Evolutionary conservation across 1,140 invertebrate species (phyloP), one percentile per base, ranked within the genome.

Genomic region (Bombus haemorrhoidalis): DNA sequence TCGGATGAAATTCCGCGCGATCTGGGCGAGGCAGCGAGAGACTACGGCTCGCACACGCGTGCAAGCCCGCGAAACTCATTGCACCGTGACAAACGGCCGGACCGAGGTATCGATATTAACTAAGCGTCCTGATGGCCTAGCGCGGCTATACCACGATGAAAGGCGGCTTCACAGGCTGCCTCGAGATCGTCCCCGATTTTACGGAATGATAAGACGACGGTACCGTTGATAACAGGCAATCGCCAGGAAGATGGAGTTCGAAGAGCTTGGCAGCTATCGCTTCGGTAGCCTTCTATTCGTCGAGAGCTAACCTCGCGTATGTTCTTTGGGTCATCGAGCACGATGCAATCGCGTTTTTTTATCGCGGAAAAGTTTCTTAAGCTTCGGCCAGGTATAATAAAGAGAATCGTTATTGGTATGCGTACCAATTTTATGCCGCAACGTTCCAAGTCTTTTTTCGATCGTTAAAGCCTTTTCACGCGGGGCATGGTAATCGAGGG

Each of bases 71-170:
- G 83, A 85, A 80, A 80, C 83, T 80, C 83, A 85, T 85, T 72
- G 83, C 83, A 85, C 76, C 83, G 83, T 85, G 83, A 85, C 83
- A 85, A 85, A 85, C 83, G 57, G 68, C 53, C 39, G 53, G 18
- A 28, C 41, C 15, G 32, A 57, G 66, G 32, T 68, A 53, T 80
- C 83, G 83, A 79, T 79, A 64, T 79, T 83, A 83, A 77, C 82
- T 69, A 53, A 64, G 22, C 43, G 18, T 68, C 62, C 22, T 4
- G 37, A 25, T 13, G 41, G n/a, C n/a, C 5, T 13, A 1, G 37
- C 32, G 18, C 53, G 47, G 53, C 10, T 22, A 41, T 43, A 28
- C 34, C 25, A 53, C 64, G 75, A 79, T 69, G 64, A 78, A 78
- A 83, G 43, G 34, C 43, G 13, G 25, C 15, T 28, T 13, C 5